These are phyloP conservation scores for Tenualosa thibaudeaui DNA, from an alignment of 2,797 vertebrate genomes.

Conservation along the genomic window DNA sequence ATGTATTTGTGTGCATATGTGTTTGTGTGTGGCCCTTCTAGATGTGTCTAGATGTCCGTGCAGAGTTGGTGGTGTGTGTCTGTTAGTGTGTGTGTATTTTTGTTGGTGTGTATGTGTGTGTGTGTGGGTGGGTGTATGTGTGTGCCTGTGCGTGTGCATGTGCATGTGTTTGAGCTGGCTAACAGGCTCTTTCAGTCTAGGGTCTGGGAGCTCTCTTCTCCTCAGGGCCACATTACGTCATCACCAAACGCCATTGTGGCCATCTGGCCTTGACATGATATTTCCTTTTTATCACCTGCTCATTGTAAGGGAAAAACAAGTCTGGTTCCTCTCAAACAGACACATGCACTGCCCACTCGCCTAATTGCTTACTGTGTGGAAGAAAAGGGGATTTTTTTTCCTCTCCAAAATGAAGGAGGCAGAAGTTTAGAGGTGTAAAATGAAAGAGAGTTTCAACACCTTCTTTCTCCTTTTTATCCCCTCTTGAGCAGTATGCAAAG, in stretches of 20 bases:
- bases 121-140: conserved; percentile 31
- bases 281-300: conserved; percentile 63
- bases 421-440: conserved; percentile 17
- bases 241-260: conserved; percentile 50
- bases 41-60: not conserved
- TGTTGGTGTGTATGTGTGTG: not conserved
- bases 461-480: not conserved
- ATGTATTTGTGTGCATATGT: not conserved
- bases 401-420: conserved; percentile 33
- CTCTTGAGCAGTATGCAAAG: not conserved
- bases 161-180: conserved; percentile 2
- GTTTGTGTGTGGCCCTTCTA: not conserved
- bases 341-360: conserved; percentile 36
- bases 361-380: conserved; percentile 44
- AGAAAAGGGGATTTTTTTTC: not conserved
- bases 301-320: conserved; percentile 48
- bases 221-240: conserved; percentile 58
- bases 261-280: conserved; percentile 60
- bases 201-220: conserved; percentile 49
- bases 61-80: not conserved
- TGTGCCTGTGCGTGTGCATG: conserved; percentile 20
- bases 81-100: not conserved
- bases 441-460: conserved; percentile 37
- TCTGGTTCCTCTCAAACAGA: conserved; percentile 57
- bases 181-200: conserved; percentile 45